phyloP scores from a whole-genome alignment of 2,797 vertebrate genomes.

The Sparidentex hasta region DNA sequence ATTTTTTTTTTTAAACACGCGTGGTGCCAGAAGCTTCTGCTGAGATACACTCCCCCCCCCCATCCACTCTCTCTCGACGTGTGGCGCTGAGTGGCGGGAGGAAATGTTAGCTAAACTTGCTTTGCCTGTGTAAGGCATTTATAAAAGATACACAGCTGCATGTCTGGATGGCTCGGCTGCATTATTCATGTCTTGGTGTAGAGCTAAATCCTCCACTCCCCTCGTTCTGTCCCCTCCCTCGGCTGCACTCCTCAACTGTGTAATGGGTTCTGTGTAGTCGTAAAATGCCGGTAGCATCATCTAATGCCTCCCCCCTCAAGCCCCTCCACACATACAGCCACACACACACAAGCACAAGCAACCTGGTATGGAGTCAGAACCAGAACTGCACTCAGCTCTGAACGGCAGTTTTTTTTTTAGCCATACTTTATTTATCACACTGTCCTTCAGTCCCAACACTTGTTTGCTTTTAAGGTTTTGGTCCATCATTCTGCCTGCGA shows the following conservation, averaged over 20 bases:
- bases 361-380: constrained; percentile 22
- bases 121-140: constrained; percentile 69
- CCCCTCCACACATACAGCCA: constrained; percentile 18
- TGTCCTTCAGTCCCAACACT: constrained; percentile 37
- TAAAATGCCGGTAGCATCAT: constrained; percentile 54
- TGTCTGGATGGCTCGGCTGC: constrained; percentile 71
- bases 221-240: constrained; percentile 12
- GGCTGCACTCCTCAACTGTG: constrained; percentile 49
- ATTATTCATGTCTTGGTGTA: constrained; percentile 78
- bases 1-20: constrained; percentile 15
- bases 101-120: constrained; percentile 61
- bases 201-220: constrained; percentile 63
- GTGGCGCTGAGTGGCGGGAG: constrained; percentile 23
- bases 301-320: constrained; percentile 29
- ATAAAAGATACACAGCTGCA: constrained; percentile 76
- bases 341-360: constrained; percentile 6
- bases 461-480: constrained; percentile 30
- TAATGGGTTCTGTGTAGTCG: constrained; percentile 65
- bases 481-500: background rate
- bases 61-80: background rate
- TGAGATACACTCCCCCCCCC: constrained; percentile 9
- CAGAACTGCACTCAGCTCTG: constrained; percentile 35
- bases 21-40: constrained; percentile 39
- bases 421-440: constrained; percentile 65
- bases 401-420: constrained; percentile 54